These are phyloP conservation scores for Platycheirus albimanus DNA, from an alignment of 2,888 invertebrate species.

Conservation along the genomic window DNA sequence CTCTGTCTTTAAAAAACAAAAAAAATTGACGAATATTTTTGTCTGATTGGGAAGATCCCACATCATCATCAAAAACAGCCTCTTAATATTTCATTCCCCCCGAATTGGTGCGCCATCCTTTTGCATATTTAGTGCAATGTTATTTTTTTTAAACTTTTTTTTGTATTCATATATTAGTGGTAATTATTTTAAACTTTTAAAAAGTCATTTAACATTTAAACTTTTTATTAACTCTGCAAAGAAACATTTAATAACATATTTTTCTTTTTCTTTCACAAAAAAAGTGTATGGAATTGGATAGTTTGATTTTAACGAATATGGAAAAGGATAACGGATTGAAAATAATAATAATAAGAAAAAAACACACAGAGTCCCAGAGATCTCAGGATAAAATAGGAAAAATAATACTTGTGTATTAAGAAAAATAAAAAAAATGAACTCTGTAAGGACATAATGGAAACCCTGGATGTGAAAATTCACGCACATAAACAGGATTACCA, in stretches of 20 bases:
- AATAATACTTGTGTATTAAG: constrained; percentile 15
- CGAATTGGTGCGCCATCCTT: background rate
- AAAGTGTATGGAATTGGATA: constrained; percentile 70
- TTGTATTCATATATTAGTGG: constrained; percentile 14
- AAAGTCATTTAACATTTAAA: constrained; percentile 63
- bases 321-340: constrained; percentile 56
- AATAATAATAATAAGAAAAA: background rate
- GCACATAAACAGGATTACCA: constrained; percentile 67
- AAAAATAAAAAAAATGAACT: too few species aligned
- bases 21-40: too few species aligned
- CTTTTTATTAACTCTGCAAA: constrained; percentile 43
- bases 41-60: too few species aligned
- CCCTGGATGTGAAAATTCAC: constrained; percentile 64
- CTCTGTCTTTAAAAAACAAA: too few species aligned
- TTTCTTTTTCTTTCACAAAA: constrained; percentile 70
- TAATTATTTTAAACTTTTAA: constrained; percentile 29
- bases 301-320: constrained; percentile 72
- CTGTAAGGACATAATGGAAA: constrained; percentile 59
- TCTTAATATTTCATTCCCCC: background rate
- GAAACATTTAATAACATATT: constrained; percentile 69
- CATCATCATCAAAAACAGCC: too few species aligned
- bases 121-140: constrained; percentile 9
- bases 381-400: constrained; percentile 54
- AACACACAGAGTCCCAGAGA: constrained; percentile 43
- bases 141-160: background rate